phyloP scores from a whole-genome alignment of 2,797 vertebrate species.

The Galaxias olidus region DNA sequence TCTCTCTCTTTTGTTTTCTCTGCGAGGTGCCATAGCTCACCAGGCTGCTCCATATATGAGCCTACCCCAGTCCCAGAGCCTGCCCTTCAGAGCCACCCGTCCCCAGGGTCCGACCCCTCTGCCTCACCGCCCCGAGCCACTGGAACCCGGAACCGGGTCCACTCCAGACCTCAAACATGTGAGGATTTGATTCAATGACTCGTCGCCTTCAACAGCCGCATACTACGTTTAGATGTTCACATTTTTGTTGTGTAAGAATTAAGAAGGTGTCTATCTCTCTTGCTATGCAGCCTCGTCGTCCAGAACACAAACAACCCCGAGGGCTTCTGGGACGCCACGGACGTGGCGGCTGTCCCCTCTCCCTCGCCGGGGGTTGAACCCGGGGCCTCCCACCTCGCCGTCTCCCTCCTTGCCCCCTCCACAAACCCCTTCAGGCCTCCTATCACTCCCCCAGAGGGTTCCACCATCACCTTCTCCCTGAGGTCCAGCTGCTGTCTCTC shows the following conservation, averaged over 20 bases:
- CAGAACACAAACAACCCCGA: conserved; percentile 22
- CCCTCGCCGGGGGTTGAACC: background rate
- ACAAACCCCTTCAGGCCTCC: background rate
- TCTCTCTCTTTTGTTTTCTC: too few species aligned
- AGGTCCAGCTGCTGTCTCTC: conserved; percentile 53
- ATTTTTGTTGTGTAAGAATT: too few species aligned
- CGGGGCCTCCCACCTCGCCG: conserved; percentile 4
- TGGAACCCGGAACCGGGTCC: conserved; percentile 14
- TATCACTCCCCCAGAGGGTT: background rate
- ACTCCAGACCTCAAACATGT: conserved; percentile 8
- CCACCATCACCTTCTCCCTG: conserved; percentile 26
- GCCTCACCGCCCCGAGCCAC: conserved; percentile 3
- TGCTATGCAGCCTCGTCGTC: conserved; percentile 27
- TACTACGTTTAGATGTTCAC: too few species aligned
- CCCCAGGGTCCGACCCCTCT: conserved; percentile 21
- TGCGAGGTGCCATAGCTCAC: too few species aligned
- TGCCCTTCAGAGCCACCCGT: conserved; percentile 35
- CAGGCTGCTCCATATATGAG: too few species aligned
- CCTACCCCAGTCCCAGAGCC: conserved; percentile 2
- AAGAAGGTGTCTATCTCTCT: background rate
- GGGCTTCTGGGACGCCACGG: background rate
- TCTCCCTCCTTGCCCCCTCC: conserved; percentile 2
- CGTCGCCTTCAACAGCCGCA: too few species aligned
- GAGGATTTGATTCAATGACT: too few species aligned
- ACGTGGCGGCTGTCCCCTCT: background rate